A percentile compares a stretch with the other conserved stretches of the same genome.
Evolutionary conservation across 2,888 invertebrate genomes (phyloP).

Genomic region (Drosophila colorata): DNA sequence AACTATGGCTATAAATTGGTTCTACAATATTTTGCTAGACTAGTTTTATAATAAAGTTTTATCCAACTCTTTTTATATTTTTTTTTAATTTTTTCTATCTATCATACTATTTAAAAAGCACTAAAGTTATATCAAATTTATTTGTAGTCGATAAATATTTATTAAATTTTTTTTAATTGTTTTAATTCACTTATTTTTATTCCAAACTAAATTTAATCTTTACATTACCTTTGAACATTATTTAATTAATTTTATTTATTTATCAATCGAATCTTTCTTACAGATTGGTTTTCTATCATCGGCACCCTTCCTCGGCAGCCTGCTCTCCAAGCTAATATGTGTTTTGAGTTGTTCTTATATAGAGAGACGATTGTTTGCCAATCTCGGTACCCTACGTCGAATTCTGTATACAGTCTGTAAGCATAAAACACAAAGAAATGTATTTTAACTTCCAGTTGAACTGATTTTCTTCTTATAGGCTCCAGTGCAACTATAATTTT

Average conservation of each 20-base stretch:
- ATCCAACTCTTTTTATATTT: too few species aligned
- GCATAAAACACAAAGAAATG: slow-evolving; percentile 5
- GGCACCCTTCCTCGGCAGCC: slow-evolving; percentile 75
- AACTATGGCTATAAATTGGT: too few species aligned
- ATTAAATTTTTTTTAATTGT: too few species aligned
- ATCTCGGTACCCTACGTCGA: slow-evolving; percentile 69
- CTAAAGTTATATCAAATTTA: too few species aligned
- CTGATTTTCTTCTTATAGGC: slow-evolving; percentile 54
- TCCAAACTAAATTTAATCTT: background rate
- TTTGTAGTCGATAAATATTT: too few species aligned
- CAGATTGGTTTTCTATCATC: slow-evolving; percentile 77
- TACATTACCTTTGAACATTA: background rate
- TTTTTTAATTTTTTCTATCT: too few species aligned
- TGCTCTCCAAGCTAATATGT: slow-evolving; percentile 73
- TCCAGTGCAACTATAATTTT: slow-evolving; percentile 65
- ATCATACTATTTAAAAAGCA: too few species aligned
- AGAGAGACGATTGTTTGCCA: slow-evolving; percentile 54
- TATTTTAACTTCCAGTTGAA: too few species aligned
- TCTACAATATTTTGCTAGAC: too few species aligned
- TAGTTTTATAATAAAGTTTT: too few species aligned
- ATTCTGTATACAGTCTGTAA: slow-evolving; percentile 72
- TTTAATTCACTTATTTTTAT: too few species aligned
- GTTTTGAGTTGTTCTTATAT: slow-evolving; percentile 67
- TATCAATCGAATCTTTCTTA: background rate
- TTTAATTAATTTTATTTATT: background rate